Conservation (phyloP, 2,888 invertebrate genomes). For the Thumatha senex region DNA sequence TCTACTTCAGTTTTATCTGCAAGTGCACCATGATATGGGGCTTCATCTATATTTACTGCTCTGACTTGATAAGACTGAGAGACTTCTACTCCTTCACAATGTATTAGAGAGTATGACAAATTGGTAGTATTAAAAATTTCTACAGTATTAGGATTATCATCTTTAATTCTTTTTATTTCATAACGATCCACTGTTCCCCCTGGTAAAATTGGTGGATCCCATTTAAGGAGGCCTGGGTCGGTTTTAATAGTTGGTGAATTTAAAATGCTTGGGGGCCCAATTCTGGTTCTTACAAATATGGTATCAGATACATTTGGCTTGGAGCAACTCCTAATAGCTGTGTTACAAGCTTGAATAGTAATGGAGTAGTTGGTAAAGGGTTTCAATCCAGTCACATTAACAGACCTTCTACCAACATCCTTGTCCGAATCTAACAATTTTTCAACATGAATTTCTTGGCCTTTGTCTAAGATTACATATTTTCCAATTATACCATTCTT, state of each 20-base stretch:
- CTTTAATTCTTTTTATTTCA: constrained; percentile 75
- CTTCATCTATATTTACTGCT: constrained; percentile 69
- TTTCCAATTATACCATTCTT: constrained; percentile 89
- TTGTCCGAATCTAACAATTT: constrained; percentile 53
- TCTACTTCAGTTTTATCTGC: constrained; percentile 48
- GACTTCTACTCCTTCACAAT: constrained; percentile 61
- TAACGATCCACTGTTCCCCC: constrained; percentile 84
- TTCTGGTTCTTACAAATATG: constrained; percentile 81
- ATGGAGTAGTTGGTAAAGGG: constrained; percentile 88
- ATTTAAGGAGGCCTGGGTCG: constrained; percentile 62
- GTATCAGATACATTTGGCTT: constrained; percentile 67
- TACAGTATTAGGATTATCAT: constrained; percentile 43
- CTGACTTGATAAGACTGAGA: constrained; percentile 68
- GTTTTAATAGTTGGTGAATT: constrained; percentile 53
- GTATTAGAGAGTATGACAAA: constrained; percentile 43
- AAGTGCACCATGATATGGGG: constrained; percentile 57
- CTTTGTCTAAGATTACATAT: constrained; percentile 85
- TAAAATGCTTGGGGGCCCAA: constrained; percentile 83
- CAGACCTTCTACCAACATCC: constrained; percentile 45
- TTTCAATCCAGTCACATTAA: constrained; percentile 65
- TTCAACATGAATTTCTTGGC: constrained; percentile 44
- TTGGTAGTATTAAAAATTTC: constrained; percentile 59
- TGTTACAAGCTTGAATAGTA: constrained; percentile 87
- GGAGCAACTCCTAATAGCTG: constrained; percentile 85
- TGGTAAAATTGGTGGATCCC: constrained; percentile 76